Conservation (phyloP, 2,888 invertebrate species). For the Lasioglossum calceatum region DNA sequence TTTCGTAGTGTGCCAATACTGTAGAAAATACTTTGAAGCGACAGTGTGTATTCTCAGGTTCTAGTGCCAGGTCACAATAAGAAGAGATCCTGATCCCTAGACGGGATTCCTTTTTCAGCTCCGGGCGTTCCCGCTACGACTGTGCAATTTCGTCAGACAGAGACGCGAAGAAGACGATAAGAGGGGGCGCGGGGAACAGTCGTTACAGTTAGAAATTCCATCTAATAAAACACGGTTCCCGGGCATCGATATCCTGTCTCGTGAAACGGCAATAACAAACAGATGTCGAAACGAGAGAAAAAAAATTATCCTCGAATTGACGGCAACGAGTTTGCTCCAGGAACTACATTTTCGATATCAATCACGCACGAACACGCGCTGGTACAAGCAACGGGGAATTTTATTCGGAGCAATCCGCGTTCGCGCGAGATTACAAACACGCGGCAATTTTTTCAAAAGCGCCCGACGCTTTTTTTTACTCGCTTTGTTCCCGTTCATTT, state of each 20-base stretch:
- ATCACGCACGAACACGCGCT: constrained; percentile 62
- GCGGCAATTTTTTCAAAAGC: constrained; percentile 45
- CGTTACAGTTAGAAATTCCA: constrained; percentile 73
- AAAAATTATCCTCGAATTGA: constrained; percentile 56
- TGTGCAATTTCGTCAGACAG: constrained; percentile 39
- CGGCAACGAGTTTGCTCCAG: constrained; percentile 59
- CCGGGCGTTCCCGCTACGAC: background rate
- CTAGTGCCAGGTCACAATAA: constrained; percentile 13
- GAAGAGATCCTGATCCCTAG: constrained; percentile 15
- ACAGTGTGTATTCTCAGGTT: background rate
- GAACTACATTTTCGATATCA: constrained; percentile 68
- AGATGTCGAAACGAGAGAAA: constrained; percentile 27
- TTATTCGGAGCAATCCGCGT: constrained; percentile 36
- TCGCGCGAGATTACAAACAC: constrained; percentile 25
- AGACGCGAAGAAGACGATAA: constrained; percentile 62
- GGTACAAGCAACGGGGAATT: constrained; percentile 54
- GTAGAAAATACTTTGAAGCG: background rate
- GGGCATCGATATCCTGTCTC: constrained; percentile 56
- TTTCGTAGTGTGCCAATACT: background rate
- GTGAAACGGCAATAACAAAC: constrained; percentile 63
- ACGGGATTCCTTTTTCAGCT: constrained; percentile 10
- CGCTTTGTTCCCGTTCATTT: constrained; percentile 22
- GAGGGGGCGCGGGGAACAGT: constrained; percentile 48
- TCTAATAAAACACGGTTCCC: constrained; percentile 66
- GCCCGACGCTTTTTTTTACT: background rate